Evolutionary conservation across 2,113 vertebrate species (phyloP).

Genomic region (Nesoenas mayeri): DNA sequence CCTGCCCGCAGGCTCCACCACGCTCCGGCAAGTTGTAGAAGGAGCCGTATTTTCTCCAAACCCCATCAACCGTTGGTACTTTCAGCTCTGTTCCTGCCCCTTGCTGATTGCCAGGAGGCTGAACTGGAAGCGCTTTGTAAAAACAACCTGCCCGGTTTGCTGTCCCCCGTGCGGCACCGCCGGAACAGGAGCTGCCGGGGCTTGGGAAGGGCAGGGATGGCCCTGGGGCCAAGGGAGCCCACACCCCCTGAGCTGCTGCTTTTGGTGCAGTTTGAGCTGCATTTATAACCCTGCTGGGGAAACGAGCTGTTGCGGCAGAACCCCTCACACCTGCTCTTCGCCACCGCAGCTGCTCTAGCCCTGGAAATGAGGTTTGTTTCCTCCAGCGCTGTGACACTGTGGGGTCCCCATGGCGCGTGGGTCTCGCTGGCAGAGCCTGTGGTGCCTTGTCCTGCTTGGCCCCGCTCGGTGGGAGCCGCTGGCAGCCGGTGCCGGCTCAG

Average conservation of each 20-base stretch:
- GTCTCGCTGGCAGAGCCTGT: not conserved
- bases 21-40: slow-evolving; percentile 19
- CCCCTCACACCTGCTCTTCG: not conserved
- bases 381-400: accelerated
- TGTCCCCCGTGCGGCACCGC: accelerated
- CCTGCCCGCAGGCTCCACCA: not conserved
- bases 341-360: not conserved
- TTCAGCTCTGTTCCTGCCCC: slow-evolving; percentile 21
- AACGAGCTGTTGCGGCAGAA: not conserved
- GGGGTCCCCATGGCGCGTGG: accelerated
- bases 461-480: not conserved
- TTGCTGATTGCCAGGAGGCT: slow-evolving; percentile 25
- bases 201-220: not conserved
- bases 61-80: not conserved
- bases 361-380: not conserved
- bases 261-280: not conserved
- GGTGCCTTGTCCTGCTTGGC: not conserved
- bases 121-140: not conserved
- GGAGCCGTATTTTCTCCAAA: slow-evolving; percentile 17
- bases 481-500: not conserved
- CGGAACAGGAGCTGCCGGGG: accelerated
- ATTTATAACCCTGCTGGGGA: not conserved
- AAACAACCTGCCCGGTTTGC: not conserved
- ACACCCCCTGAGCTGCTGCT: accelerated
- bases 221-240: not conserved